Evolutionary conservation across 2,888 invertebrate genomes (phyloP), one percentile per base, ranked within the genome.

Genomic region (Troides aeacus): DNA sequence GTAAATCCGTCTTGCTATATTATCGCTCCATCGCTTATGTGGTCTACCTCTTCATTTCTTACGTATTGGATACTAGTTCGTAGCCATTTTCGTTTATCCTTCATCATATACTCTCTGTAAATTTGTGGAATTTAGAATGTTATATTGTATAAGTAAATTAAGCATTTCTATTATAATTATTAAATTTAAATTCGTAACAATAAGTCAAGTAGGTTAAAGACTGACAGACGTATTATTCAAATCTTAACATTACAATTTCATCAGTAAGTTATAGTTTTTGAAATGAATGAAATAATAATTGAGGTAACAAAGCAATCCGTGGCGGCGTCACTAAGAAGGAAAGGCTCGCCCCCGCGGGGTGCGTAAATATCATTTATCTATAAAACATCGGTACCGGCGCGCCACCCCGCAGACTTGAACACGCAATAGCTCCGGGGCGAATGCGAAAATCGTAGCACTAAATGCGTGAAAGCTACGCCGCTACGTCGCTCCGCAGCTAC

Each of bases 401-500:
- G 62, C 63, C 60, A 59, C 64, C 58, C 67, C 64, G 50, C 58
- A 64, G 64, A 68, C 68, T 68, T 57, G 17, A 71, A 68, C 73
- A 75, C 76, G 77, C 77, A 74, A 77, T 76, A 76, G 77, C 80
- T 75, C 68, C 71, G 73, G 75, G 77, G 77, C 74, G 72, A 66
- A 58, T 71, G 39, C 68, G 64, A 72, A 77, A 76, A 78, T 77
- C 74, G 76, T 77, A 75, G 74, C 66, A 56, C 73, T 76, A 73
- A 75, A 73, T 74, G 75, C 72, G 75, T 72, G 74, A 66, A 70
- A 42, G 70, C 66, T 66, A 67, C 73, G 74, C 63, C 71, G 76
- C 82, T 86, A 85, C 85, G 86, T 81, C 82, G 70, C 66, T 66
- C 64, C 72, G 74, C 59, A 70, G 76, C 82, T 86, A 85, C 85